These are phyloP conservation scores for Schrankia costaestrigalis DNA, from an alignment of 2,888 invertebrate species.

Conservation along the genomic window DNA sequence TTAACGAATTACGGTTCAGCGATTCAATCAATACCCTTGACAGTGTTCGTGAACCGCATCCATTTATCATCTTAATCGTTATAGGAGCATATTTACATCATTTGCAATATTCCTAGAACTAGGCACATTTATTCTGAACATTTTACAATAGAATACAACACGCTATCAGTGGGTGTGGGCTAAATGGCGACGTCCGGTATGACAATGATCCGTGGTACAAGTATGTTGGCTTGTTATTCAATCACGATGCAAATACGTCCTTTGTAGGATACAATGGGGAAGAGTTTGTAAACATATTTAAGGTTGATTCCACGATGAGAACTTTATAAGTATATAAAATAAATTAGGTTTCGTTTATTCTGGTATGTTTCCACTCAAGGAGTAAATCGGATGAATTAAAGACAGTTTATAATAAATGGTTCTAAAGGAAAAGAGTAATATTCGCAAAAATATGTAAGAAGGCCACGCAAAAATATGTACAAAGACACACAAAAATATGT, in stretches of 20 bases:
- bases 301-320: too few relatives aligned
- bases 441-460: too few relatives aligned
- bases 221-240: conserved; percentile 20
- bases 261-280: conserved; percentile 4
- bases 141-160: neutral
- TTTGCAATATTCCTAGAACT: conserved; percentile 1
- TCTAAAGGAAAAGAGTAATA: too few relatives aligned
- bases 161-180: conserved; percentile 4
- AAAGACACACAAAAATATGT: too few relatives aligned
- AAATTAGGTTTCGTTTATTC: too few relatives aligned
- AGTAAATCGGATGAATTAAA: too few relatives aligned
- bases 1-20: neutral
- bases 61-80: neutral
- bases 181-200: conserved; percentile 25
- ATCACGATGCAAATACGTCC: conserved; percentile 15
- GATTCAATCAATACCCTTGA: neutral
- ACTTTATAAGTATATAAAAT: too few relatives aligned
- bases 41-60: too few relatives aligned
- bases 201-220: conserved; percentile 20
- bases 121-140: neutral
- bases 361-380: too few relatives aligned
- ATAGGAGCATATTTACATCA: neutral
- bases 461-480: too few relatives aligned
- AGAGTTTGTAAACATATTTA: too few relatives aligned
- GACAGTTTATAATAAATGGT: too few relatives aligned